These are phyloP conservation scores for Scrobipalpa costella DNA, from an alignment of 2,888 invertebrate species.

Conservation along the genomic window DNA sequence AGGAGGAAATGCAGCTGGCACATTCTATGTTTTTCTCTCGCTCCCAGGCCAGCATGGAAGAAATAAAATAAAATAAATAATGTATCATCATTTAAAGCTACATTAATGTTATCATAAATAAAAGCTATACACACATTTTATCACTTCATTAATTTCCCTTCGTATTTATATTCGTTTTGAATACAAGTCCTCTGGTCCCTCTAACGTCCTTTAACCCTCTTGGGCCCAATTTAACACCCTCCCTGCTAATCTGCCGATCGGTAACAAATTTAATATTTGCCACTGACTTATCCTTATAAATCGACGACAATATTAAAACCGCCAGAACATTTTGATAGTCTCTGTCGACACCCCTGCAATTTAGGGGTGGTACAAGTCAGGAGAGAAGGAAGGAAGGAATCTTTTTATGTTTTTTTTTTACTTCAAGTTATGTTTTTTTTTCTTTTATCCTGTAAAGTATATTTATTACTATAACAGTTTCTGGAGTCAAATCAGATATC, in stretches of 20 bases:
- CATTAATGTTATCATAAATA: neutral
- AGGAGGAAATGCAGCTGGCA: too few species aligned
- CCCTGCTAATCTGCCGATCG: constrained; percentile 70
- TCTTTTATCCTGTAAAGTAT: neutral
- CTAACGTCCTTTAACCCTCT: constrained; percentile 29
- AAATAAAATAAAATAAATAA: too few species aligned
- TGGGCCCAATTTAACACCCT: constrained; percentile 43
- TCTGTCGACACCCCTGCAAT: constrained; percentile 60
- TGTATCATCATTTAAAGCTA: too few species aligned
- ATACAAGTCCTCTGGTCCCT: constrained; percentile 33
- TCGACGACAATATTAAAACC: constrained; percentile 80
- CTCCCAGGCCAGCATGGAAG: too few species aligned
- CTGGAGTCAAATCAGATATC: too few species aligned
- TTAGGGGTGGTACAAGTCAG: constrained; percentile 44
- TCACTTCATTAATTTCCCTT: constrained; percentile 8
- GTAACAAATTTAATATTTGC: constrained; percentile 81
- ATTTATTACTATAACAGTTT: too few species aligned
- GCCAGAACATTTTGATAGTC: constrained; percentile 76
- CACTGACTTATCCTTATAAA: constrained; percentile 80
- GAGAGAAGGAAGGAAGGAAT: too few species aligned
- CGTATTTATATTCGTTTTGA: constrained; percentile 10
- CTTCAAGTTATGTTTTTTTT: neutral
- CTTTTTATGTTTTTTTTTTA: neutral
- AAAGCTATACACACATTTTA: neutral
- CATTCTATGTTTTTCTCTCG: too few species aligned